A percentile compares a stretch with the other conserved stretches of the same genome.
These are phyloP conservation scores for Ricordea florida DNA, from an alignment of 92 coral and sea anemone species.

Conservation along the genomic window DNA sequence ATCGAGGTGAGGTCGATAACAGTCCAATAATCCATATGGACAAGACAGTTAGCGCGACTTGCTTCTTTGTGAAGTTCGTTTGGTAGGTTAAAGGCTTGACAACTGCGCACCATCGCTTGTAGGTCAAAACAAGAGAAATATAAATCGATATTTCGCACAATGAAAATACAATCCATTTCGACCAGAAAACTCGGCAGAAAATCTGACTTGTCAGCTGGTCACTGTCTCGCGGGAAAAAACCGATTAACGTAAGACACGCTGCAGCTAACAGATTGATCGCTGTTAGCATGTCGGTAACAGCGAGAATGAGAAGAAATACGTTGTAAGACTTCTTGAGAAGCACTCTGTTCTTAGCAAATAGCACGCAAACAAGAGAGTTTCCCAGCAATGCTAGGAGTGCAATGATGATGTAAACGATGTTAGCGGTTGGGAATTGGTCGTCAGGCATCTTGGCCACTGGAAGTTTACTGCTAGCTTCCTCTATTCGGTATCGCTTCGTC, in stretches of 20 bases:
- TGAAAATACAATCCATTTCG: constrained; percentile 4
- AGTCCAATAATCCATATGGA: constrained; percentile 3
- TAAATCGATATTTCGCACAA: constrained; percentile 15
- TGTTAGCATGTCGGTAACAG: constrained; percentile 2
- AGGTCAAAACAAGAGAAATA: constrained; percentile 24
- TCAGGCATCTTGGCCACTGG: background rate
- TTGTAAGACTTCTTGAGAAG: constrained; percentile 28
- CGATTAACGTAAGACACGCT: background rate
- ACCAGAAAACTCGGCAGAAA: constrained; percentile 6
- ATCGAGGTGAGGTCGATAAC: constrained; percentile 6
- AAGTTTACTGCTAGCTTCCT: too few relatives aligned
- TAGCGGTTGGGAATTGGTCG: background rate
- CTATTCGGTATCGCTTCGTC: too few relatives aligned
- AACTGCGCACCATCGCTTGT: constrained; percentile 40
- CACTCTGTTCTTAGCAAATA: constrained; percentile 17
- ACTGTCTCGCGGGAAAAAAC: background rate
- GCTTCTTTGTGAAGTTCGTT: constrained; percentile 7
- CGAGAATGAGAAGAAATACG: constrained; percentile 5
- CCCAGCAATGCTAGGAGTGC: constrained; percentile 14
- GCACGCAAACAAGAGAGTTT: constrained; percentile 21
- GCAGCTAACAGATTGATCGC: background rate
- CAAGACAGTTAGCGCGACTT: background rate
- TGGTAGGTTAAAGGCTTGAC: constrained; percentile 11
- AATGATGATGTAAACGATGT: constrained; percentile 1
- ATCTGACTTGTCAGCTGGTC: background rate